Conservation (phyloP, 1,140 invertebrate genomes). For the Macrotrachela quadricornifera region DNA sequence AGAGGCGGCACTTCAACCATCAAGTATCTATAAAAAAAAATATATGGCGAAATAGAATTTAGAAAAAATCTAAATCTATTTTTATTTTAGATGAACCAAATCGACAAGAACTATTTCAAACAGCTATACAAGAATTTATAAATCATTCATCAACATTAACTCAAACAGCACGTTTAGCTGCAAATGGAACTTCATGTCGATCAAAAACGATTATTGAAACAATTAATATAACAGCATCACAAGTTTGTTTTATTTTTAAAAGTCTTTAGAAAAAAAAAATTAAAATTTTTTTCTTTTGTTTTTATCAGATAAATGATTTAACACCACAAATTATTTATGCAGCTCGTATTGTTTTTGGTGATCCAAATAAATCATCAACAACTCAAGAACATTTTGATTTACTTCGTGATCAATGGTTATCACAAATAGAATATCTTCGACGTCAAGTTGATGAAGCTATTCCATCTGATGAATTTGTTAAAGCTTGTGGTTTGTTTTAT, state of each 20-base stretch:
- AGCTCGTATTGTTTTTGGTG: conserved; percentile 74
- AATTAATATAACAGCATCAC: not conserved
- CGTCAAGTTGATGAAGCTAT: conserved; percentile 84
- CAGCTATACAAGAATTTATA: not conserved
- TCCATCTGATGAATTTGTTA: conserved; percentile 72
- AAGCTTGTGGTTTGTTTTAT: conserved; percentile 34
- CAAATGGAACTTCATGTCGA: too few species aligned
- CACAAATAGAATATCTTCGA: conserved; percentile 62
- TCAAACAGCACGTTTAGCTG: too few species aligned
- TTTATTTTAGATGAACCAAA: conserved; percentile 18
- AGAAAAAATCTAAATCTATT: conserved; percentile 62
- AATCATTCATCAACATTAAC: not conserved
- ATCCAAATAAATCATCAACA: conserved; percentile 62
- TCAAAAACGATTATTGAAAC: not conserved
- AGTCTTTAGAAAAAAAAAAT: conserved; percentile 20
- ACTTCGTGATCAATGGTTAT: conserved; percentile 71
- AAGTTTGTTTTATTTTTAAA: conserved; percentile 11
- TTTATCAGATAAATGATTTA: conserved; percentile 58
- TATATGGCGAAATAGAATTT: conserved; percentile 66
- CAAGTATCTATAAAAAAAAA: conserved; percentile 34
- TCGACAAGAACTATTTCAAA: too few species aligned
- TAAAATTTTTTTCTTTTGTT: conserved; percentile 6
- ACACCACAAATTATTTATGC: conserved; percentile 90
- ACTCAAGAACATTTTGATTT: conserved; percentile 94
- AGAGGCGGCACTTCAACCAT: not conserved